These are phyloP conservation scores for Cabera pusaria DNA, from an alignment of 2,888 invertebrate species.

Conservation along the genomic window DNA sequence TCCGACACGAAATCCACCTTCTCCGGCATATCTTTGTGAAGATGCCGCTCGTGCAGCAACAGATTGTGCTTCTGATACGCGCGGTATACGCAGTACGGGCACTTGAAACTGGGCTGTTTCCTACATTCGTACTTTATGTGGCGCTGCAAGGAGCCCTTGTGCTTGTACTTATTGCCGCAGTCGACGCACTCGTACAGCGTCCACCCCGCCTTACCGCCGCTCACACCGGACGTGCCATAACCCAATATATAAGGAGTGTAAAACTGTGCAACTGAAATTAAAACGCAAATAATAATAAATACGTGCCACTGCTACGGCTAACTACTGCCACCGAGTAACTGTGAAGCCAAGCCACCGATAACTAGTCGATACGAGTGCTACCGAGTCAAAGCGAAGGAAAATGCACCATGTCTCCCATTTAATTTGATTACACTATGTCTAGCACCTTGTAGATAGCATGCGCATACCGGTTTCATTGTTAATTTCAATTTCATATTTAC, in stretches of 20 bases:
- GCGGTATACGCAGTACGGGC: constrained; percentile 86
- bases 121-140: constrained; percentile 91
- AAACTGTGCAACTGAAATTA: constrained; percentile 82
- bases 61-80: constrained; percentile 87
- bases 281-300: constrained; percentile 79
- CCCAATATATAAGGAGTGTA: constrained; percentile 82
- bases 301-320: constrained; percentile 73
- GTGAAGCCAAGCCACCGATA: constrained; percentile 71
- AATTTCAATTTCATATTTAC: constrained; percentile 14
- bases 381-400: constrained; percentile 69
- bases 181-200: constrained; percentile 85
- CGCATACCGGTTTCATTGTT: constrained; percentile 39
- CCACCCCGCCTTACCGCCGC: constrained; percentile 74
- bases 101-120: constrained; percentile 87
- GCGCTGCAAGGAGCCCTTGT: constrained; percentile 89
- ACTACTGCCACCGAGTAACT: constrained; percentile 71
- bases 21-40: constrained; percentile 80
- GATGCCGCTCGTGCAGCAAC: constrained; percentile 78
- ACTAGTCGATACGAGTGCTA: constrained; percentile 51
- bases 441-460: constrained; percentile 52
- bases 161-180: constrained; percentile 93
- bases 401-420: constrained; percentile 84
- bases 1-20: constrained; percentile 80
- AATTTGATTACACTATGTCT: constrained; percentile 62
- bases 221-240: constrained; percentile 73